phyloP scores from a whole-genome alignment of 2,888 invertebrate species.

The Caenorhabditis sp. region DNA sequence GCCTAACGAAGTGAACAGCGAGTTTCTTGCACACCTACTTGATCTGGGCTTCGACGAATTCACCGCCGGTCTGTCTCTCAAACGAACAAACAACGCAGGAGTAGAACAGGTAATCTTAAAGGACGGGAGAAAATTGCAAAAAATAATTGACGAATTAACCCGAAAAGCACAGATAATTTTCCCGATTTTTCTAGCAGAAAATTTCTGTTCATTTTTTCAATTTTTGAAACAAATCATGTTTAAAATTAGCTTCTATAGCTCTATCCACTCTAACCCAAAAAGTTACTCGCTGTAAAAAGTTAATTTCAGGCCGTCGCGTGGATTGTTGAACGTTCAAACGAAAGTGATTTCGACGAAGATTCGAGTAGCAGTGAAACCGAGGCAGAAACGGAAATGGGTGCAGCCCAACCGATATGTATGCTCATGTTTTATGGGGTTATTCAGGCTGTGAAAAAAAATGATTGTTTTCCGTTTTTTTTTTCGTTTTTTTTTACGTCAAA shows the following conservation, averaged over 20 bases:
- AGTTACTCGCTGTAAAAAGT: constrained; percentile 2
- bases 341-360: constrained; percentile 65
- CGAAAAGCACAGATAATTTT: neutral
- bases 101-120: constrained; percentile 63
- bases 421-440: no score
- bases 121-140: no score
- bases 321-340: constrained; percentile 72
- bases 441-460: neutral
- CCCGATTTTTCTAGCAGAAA: no score
- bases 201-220: no score
- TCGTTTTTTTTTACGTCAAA: no score
- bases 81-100: constrained; percentile 65
- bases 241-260: no score
- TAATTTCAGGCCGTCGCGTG: constrained; percentile 64
- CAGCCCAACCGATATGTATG: constrained; percentile 29
- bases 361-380: constrained; percentile 60
- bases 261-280: no score
- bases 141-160: no score
- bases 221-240: no score
- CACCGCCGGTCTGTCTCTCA: constrained; percentile 64
- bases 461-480: no score
- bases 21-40: constrained; percentile 61
- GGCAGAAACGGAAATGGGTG: constrained; percentile 61
- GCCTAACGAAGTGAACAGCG: constrained; percentile 56
- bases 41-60: constrained; percentile 72